These are phyloP conservation scores for Bombus terrestris DNA, from an alignment of 1,140 invertebrate genomes.

Conservation along the genomic window DNA sequence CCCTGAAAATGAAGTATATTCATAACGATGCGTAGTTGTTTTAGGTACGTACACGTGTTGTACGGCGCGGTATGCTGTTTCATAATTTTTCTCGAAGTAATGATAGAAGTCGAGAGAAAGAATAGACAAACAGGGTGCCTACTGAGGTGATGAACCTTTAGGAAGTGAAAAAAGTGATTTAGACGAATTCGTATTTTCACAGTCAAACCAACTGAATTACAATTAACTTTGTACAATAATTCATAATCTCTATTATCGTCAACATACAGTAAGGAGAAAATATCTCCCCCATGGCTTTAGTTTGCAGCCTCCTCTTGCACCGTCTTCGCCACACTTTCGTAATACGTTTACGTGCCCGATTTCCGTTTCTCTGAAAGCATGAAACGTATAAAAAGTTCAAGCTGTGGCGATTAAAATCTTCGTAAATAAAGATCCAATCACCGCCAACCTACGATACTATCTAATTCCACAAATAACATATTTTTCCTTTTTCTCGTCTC, in stretches of 20 bases:
- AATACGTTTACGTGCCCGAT: slow-evolving; percentile 33
- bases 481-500: slow-evolving; percentile 15
- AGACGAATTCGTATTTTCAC: slow-evolving; percentile 1
- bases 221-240: slow-evolving; percentile 5
- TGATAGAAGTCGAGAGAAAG: slow-evolving; percentile 59
- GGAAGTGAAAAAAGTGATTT: slow-evolving; percentile 7
- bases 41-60: slow-evolving; percentile 80
- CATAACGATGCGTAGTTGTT: slow-evolving; percentile 80
- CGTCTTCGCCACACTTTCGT: slow-evolving; percentile 54
- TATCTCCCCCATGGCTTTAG: slow-evolving; percentile 7
- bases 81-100: slow-evolving; percentile 51
- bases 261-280: slow-evolving; percentile 20
- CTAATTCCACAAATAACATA: slow-evolving; percentile 3
- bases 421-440: slow-evolving; percentile 6
- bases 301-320: slow-evolving; percentile 45
- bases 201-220: neutral
- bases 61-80: slow-evolving; percentile 73
- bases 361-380: slow-evolving; percentile 55
- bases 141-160: slow-evolving; percentile 57
- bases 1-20: slow-evolving; percentile 72
- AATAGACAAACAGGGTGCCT: slow-evolving; percentile 66
- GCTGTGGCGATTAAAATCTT: neutral
- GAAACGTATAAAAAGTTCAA: slow-evolving; percentile 53
- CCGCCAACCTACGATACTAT: slow-evolving; percentile 25
- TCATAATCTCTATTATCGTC: slow-evolving; percentile 9